Conservation (phyloP, 2,888 invertebrate species). For the Dasypogon diadema region DNA sequence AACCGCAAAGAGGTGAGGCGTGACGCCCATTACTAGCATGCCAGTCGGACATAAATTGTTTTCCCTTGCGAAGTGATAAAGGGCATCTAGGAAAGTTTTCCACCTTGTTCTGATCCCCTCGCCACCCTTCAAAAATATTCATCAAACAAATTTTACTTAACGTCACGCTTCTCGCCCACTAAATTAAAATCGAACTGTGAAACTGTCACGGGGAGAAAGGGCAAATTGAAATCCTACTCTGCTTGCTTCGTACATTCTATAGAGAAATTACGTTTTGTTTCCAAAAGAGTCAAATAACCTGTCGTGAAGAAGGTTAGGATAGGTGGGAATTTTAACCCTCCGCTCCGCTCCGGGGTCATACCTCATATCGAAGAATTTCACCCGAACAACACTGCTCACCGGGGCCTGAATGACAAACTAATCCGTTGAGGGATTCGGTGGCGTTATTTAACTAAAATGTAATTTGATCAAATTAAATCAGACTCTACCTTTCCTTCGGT, state of each 20-base stretch:
- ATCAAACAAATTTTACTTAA: constrained; percentile 21
- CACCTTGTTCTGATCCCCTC: neutral
- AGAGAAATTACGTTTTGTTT: no score
- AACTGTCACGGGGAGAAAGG: neutral
- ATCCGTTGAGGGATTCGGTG: constrained; percentile 12
- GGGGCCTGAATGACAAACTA: neutral
- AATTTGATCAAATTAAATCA: constrained; percentile 35
- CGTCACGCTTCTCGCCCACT: constrained; percentile 4
- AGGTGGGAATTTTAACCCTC: no score
- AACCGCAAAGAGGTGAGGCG: constrained; percentile 21
- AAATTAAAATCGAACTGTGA: constrained; percentile 28
- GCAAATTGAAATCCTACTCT: no score
- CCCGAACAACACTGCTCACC: no score
- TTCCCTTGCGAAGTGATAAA: neutral
- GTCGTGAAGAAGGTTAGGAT: no score
- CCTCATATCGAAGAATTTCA: no score
- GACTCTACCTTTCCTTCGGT: constrained; percentile 15
- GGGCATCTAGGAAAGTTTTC: neutral
- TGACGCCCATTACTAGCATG: constrained; percentile 15
- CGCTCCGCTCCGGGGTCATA: no score
- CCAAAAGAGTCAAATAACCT: no score
- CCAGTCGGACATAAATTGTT: constrained; percentile 31
- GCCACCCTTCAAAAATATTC: neutral
- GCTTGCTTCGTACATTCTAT: no score
- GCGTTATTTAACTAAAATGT: constrained; percentile 25